Conservation (phyloP, 2,888 invertebrate genomes). For the Imbricaverruca yamaguchii region DNA sequence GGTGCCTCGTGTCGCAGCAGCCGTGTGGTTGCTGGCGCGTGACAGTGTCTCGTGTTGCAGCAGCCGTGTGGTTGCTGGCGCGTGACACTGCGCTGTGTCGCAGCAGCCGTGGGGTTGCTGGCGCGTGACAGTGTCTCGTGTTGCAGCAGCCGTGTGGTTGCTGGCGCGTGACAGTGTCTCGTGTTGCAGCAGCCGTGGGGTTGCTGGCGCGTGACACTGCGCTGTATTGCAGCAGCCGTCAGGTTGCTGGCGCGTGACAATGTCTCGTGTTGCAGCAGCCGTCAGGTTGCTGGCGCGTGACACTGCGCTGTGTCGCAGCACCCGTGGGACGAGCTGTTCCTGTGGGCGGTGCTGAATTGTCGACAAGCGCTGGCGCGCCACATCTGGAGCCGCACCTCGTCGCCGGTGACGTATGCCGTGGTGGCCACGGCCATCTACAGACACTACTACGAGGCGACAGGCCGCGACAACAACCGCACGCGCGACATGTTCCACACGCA, state of each 20-base stretch:
- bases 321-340: conserved; percentile 36
- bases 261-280: too few species aligned
- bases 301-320: conserved; percentile 23
- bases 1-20: too few species aligned
- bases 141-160: too few species aligned
- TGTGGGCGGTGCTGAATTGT: conserved; percentile 36
- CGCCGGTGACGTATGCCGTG: conserved; percentile 41
- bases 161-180: too few species aligned
- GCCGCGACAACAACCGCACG: conserved; percentile 28
- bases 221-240: too few species aligned
- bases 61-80: conserved; percentile 31
- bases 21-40: too few species aligned
- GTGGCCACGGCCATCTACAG: conserved; percentile 40
- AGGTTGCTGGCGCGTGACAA: too few species aligned
- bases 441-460: conserved; percentile 36
- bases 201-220: too few species aligned
- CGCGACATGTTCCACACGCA: conserved; percentile 25
- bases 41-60: neutral
- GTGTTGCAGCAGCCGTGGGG: too few species aligned
- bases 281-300: too few species aligned
- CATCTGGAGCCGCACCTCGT: conserved; percentile 42
- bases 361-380: conserved; percentile 39
- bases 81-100: too few species aligned
- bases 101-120: conserved; percentile 33
- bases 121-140: too few species aligned